Evolutionary conservation across 2,888 invertebrate species (phyloP).

Genomic region (Polydrusus cervinus): DNA sequence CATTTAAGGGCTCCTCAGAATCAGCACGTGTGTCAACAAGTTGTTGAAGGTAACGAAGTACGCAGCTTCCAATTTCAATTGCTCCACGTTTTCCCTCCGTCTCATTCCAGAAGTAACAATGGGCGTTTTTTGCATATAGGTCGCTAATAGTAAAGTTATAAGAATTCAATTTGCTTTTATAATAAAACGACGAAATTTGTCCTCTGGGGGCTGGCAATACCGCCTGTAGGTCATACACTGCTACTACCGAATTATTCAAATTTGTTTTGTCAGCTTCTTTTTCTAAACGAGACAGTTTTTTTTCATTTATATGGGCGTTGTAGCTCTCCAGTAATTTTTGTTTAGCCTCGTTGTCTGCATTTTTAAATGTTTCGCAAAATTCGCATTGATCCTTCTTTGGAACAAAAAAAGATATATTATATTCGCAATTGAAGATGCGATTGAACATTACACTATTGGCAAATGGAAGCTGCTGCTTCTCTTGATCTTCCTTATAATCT

Average conservation of each 20-base stretch:
- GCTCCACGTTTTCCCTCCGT: conserved; percentile 13
- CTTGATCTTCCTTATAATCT: neutral
- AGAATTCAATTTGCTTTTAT: too few species aligned
- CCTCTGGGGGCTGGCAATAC: too few species aligned
- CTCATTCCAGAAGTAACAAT: conserved; percentile 25
- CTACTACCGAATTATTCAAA: too few species aligned
- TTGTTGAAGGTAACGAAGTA: neutral
- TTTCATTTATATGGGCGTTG: too few species aligned
- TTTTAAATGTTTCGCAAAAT: conserved; percentile 54
- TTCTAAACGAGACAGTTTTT: too few species aligned
- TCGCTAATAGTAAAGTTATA: conserved; percentile 50
- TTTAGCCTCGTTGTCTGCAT: neutral
- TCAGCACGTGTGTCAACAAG: neutral
- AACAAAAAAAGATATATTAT: conserved; percentile 61
- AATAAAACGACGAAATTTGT: too few species aligned
- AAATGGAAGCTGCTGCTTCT: neutral
- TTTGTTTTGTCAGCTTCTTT: too few species aligned
- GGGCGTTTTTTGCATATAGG: conserved; percentile 21
- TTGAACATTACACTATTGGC: conserved; percentile 1
- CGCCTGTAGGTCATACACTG: too few species aligned
- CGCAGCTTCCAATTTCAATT: conserved; percentile 2
- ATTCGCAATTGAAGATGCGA: conserved; percentile 61
- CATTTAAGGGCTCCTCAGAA: too few species aligned
- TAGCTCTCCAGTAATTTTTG: too few species aligned
- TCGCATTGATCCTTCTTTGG: conserved; percentile 46